A percentile compares a stretch with the other conserved stretches of the same genome.
phyloP scores from a whole-genome alignment of 2,888 invertebrate genomes.

The Galerucella nymphaeae region DNA sequence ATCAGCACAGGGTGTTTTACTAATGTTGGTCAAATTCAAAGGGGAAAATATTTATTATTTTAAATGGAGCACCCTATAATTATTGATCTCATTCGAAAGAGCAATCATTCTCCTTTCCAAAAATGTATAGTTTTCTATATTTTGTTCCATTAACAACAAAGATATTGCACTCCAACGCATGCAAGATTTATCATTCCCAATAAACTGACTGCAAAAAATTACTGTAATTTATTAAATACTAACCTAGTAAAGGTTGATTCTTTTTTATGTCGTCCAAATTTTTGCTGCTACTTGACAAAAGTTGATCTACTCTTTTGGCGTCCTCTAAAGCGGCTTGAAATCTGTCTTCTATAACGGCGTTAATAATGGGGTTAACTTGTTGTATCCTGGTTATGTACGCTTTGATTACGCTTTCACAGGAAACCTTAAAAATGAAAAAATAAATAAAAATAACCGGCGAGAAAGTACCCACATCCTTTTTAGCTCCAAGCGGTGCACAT shows the following conservation, averaged over 20 bases:
- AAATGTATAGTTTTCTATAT: too few relatives aligned
- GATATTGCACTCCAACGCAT: too few relatives aligned
- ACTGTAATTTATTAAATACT: too few relatives aligned
- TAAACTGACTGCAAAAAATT: too few relatives aligned
- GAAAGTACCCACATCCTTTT: not conserved
- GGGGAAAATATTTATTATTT: too few relatives aligned
- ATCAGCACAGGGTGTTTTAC: too few relatives aligned
- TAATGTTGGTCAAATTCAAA: too few relatives aligned
- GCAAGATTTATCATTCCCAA: too few relatives aligned
- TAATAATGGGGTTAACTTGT: constrained; percentile 81
- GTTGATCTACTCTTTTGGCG: constrained; percentile 78
- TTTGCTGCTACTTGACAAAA: constrained; percentile 65
- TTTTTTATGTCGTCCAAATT: constrained; percentile 72
- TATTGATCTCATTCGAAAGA: too few relatives aligned
- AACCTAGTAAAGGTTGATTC: constrained; percentile 70
- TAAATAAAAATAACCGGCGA: not conserved
- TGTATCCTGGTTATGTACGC: constrained; percentile 81
- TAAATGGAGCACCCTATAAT: too few relatives aligned
- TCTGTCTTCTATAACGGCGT: constrained; percentile 83
- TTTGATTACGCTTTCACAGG: constrained; percentile 76
- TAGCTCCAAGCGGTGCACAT: not conserved
- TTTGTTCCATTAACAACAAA: too few relatives aligned
- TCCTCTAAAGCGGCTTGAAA: constrained; percentile 81
- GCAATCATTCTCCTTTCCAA: too few relatives aligned
- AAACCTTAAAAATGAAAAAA: constrained; percentile 68